Evolutionary conservation across 1,140 invertebrate genomes (phyloP), one percentile per base, ranked within the genome.

Genomic region (Stenopsyche tienmushanensis): DNA sequence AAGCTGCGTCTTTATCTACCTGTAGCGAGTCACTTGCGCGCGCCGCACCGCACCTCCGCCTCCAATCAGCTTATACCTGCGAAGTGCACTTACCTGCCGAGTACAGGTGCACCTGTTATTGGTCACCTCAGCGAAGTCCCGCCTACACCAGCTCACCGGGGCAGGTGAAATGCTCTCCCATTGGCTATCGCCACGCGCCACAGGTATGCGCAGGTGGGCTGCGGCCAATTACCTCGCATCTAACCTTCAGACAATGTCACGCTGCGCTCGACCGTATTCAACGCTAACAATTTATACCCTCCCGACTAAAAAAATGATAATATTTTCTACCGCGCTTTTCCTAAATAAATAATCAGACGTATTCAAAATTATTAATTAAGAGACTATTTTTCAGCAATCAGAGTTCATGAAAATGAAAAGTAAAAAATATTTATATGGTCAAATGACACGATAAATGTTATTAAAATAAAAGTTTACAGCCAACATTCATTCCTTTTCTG

Each of bases 131-230:
- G 3, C 26, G 18, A 17, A 20, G 57, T 42, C 62, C 34, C 66
- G 66, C 62, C 66, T 55, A 29, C 62, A 8, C 39, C n/a, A n/a
- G n/a, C n/a, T 7, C 18, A 41, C 24, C 54, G 54, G 44, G 7
- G 41, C 66, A 68, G 66, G 66, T 67, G 62, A 67, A 54, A 24
- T 62, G 26, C 3, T 3, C 34, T 42, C 24, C 17, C 23, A 64
- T 67, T 67, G 66, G 66, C 29, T 29, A 1, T 1, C 21, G 23
- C 15, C 18, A 15, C 24, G n/a, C n/a, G n/a, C n/a, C n/a, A 17
- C 13, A 59, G 52, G 29, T 29, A 42, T 45, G 53, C 50, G 39
- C 65, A 67, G 65, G 66, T 67, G 55, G 7, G 13, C 13, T 20
- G 3, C 17, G 49, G 25, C 60, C 58, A 60, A 60, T 60, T 18